Evolutionary conservation across 2,797 vertebrate genomes (phyloP).

Genomic region (Onychomys leucogaster): DNA sequence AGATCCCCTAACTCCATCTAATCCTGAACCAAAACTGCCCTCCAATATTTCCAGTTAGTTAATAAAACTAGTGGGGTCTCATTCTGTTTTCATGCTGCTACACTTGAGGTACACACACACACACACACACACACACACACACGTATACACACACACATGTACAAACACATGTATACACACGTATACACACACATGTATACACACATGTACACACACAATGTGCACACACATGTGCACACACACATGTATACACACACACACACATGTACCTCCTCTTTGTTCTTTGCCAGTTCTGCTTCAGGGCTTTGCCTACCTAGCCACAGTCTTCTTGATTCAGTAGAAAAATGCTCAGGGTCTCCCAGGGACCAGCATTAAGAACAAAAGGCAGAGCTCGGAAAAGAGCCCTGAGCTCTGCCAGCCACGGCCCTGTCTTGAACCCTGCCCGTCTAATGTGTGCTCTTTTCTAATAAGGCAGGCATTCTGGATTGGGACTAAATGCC

Average conservation of each 20-base stretch:
- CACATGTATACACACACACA: fast-evolving
- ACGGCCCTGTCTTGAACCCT: conserved; percentile 58
- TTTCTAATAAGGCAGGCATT: conserved; percentile 65
- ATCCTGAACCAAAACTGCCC: neutral
- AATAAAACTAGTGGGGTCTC: conserved; percentile 32
- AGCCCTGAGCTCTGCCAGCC: neutral
- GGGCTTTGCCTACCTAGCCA: neutral
- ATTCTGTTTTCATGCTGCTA: neutral
- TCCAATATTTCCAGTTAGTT: conserved; percentile 4
- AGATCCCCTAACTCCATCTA: neutral
- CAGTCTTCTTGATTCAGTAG: neutral
- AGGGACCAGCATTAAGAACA: conserved; percentile 42
- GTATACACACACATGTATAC: neutral
- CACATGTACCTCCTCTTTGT: neutral
- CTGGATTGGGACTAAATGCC: conserved; percentile 50
- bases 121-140: fast-evolving
- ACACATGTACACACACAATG: fast-evolving
- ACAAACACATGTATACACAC: fast-evolving
- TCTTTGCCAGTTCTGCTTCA: neutral
- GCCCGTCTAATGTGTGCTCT: neutral
- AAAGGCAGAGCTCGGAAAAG: conserved; percentile 55
- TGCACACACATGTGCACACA: neutral
- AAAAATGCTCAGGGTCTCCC: neutral
- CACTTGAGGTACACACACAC: neutral
- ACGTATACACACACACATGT: neutral